phyloP scores from a whole-genome alignment of 2,797 vertebrate genomes.

The Lutjanus campechanus region DNA sequence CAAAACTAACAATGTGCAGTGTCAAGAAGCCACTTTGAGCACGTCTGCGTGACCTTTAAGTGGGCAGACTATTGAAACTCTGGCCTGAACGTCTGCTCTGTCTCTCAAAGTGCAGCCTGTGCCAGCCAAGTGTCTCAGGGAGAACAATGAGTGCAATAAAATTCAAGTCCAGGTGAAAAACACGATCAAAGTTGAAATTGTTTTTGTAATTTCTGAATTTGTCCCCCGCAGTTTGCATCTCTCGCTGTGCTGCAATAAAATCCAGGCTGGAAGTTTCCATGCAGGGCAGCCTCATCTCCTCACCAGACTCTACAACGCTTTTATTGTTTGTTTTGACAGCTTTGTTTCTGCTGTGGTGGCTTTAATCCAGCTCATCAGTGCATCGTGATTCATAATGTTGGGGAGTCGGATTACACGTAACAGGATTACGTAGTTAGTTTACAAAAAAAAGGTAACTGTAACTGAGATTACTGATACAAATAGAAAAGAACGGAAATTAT shows the following conservation, averaged over 20 bases:
- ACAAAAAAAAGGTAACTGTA: no score
- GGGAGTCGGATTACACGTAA: no score
- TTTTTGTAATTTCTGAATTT: not conserved
- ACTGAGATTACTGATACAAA: no score
- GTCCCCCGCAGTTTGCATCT: not conserved
- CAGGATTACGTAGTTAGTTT: no score
- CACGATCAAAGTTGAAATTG: not conserved
- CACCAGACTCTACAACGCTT: slow-evolving; percentile 7
- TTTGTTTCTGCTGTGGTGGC: not conserved
- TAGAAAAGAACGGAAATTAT: no score
- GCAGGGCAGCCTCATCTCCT: not conserved
- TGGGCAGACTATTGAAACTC: slow-evolving; percentile 24
- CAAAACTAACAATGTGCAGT: not conserved
- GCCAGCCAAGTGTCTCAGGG: slow-evolving; percentile 34
- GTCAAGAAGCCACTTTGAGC: slow-evolving; percentile 30
- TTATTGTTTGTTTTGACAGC: not conserved
- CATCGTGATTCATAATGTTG: slow-evolving; percentile 5
- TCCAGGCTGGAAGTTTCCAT: not conserved
- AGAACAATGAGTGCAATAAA: not conserved
- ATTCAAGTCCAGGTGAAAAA: slow-evolving; percentile 2
- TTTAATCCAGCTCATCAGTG: not conserved
- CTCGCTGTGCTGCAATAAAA: not conserved
- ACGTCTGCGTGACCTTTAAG: slow-evolving; percentile 55
- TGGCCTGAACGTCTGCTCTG: slow-evolving; percentile 42
- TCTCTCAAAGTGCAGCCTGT: slow-evolving; percentile 9